Evolutionary conservation across 2,888 invertebrate species (phyloP), one percentile per base, ranked within the genome.

Genomic region (Helicoverpa assulta): DNA sequence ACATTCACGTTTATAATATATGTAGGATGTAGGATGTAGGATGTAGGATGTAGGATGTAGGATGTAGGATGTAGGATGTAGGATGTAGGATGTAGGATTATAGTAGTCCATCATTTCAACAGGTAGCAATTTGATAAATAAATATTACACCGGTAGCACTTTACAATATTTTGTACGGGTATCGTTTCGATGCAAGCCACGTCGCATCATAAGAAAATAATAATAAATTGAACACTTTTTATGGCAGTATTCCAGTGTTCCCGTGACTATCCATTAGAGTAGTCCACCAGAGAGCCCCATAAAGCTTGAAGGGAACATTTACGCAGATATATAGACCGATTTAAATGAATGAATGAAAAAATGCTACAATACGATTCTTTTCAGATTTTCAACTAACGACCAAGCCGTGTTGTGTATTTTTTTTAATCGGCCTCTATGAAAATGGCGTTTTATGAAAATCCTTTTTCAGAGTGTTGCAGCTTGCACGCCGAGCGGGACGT

Each of bases 301-400:
- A 78, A 75, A 73, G 58, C 74, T 66, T 65, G 57, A 61, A 78
- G 54, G 6, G 61, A 61, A 78, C 74, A 75, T 75, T 75, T 66
- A 73, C 73, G 74, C 74, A 75, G 75, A 73, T 66, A 73, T 52
- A 78, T 78, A 74, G 74, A 8, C 47, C 74, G 54, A 78, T 75
- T 73, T 62, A 61, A 78, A 66, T 52, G 74, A 73, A 78, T 66
- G 79, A 73, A 78, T 59, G 61, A 78, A 54, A 58, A 73, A 76
- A 57, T 60, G 14, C 47, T 43, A 58, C 53, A 59, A 61, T 47
- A 73, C 53, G 57, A 47, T 71, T 55, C 62, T 47, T 73, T 65
- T 73, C 47, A 61, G 59, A 59, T 73, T 75, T 75, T 58, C 73
- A 75, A 73, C 73, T 61, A 54, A 61, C 66, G 53, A 61, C 74